Base-by-base conservation (phyloP, 1,140 invertebrate species). In the Diorhabda elongata region DNA sequence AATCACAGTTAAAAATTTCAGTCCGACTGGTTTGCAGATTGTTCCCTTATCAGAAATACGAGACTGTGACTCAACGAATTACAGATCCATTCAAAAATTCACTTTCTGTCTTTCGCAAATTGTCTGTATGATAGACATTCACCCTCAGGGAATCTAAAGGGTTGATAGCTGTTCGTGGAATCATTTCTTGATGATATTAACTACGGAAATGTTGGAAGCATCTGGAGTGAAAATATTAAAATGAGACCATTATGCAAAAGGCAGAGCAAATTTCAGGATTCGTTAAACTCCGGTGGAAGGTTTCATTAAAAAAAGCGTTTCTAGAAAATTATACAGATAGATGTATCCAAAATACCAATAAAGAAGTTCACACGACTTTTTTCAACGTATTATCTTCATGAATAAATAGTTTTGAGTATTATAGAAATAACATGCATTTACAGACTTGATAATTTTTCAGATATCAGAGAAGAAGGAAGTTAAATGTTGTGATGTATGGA, bases 171-270 rank as follows among this genome's bases (percentile, higher is more conserved):
- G 47, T 6, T n/a, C 47, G 6, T 3, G 47, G n/a, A 52, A 52
- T 52, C 47, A 52, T 52, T 52, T 52, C 47, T 52, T 3, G 47
- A 52, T 52, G 3, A 8, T 52, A 52, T 52, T 52, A 52, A 52
- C 47, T 52, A 52, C 47, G 6, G 47, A 52, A 52, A 3, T 52
- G 47, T 52, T 52, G 47, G 47, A 52, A 52, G 4, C 47, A 52
- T 52, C 47, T 52, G 47, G 47, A 52, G n/a, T 52, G 47, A 52
- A 52, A 52, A 52, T 52, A 52, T n/a, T 52, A n/a, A 52, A 52
- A 52, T n/a, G 47, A n/a, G 47, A 52, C 47, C 47, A 52, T 52
- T 52, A 52, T 52, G 47, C 47, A 52, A 52, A 52, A n/a, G 3
- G 3, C 6, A 6, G 47, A 52, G 6, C 6, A 52, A 52, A 52